These are phyloP conservation scores for Philereme transversata DNA, from an alignment of 2,888 invertebrate genomes.

Conservation along the genomic window DNA sequence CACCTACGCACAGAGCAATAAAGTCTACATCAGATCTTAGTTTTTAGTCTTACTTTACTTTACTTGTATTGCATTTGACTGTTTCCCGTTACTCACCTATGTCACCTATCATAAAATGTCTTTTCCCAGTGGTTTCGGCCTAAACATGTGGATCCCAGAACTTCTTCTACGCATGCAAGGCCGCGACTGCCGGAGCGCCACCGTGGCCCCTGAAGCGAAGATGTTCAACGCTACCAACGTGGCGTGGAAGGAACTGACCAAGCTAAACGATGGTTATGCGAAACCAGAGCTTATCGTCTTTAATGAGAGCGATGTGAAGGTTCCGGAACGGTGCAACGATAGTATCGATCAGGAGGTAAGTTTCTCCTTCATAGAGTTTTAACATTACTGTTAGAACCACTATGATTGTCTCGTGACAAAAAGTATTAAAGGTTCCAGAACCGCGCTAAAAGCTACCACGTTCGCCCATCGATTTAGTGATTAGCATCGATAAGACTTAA, in stretches of 20 bases:
- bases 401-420: too few species aligned
- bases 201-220: constrained; percentile 56
- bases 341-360: constrained; percentile 67
- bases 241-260: constrained; percentile 72
- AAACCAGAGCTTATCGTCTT: constrained; percentile 45
- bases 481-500: too few species aligned
- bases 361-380: too few species aligned
- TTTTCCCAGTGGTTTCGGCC: constrained; percentile 85
- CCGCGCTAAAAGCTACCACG: too few species aligned
- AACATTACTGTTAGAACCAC: too few species aligned
- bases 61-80: too few species aligned
- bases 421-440: too few species aligned
- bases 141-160: constrained; percentile 91
- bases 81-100: too few species aligned
- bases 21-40: too few species aligned
- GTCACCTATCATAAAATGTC: background rate
- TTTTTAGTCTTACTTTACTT: too few species aligned
- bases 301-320: constrained; percentile 45
- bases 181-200: constrained; percentile 59
- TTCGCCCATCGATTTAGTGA: too few species aligned
- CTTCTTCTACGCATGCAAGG: constrained; percentile 85
- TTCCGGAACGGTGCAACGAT: constrained; percentile 54
- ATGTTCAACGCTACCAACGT: constrained; percentile 56
- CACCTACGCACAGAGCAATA: too few species aligned
- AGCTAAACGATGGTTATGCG: constrained; percentile 69